Conservation (phyloP, 1,140 invertebrate species). For the Tetramorium simillimum region DNA sequence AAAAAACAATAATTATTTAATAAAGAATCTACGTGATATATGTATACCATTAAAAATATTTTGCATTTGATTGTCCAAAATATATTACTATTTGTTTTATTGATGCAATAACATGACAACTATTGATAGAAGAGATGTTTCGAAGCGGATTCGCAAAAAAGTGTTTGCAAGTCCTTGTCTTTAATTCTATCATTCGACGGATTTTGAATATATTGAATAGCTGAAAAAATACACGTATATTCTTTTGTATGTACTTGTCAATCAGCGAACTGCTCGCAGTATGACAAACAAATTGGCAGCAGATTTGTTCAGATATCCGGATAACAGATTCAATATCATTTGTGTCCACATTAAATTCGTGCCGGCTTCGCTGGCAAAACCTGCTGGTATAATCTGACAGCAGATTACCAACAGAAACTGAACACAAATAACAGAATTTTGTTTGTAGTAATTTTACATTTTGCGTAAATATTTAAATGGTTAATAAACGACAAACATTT, state of each 20-base stretch:
- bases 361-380: no score
- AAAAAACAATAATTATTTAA: background rate
- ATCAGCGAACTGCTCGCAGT: no score
- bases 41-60: background rate
- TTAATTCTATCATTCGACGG: background rate
- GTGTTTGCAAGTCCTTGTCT: background rate
- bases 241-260: background rate
- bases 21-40: background rate
- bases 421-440: no score
- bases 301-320: no score
- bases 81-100: background rate
- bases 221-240: background rate
- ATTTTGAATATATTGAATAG: background rate
- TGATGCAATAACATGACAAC: background rate
- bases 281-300: no score
- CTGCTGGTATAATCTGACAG: no score
- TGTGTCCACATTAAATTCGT: no score
- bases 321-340: no score
- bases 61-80: background rate
- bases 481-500: no score
- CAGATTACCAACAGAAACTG: no score
- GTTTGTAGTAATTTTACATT: no score
- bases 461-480: no score
- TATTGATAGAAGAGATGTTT: conserved; percentile 13
- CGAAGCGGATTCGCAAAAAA: background rate